Conservation (phyloP, 64 coral and sea anemone genomes). For the Stylophora pistillata region DNA sequence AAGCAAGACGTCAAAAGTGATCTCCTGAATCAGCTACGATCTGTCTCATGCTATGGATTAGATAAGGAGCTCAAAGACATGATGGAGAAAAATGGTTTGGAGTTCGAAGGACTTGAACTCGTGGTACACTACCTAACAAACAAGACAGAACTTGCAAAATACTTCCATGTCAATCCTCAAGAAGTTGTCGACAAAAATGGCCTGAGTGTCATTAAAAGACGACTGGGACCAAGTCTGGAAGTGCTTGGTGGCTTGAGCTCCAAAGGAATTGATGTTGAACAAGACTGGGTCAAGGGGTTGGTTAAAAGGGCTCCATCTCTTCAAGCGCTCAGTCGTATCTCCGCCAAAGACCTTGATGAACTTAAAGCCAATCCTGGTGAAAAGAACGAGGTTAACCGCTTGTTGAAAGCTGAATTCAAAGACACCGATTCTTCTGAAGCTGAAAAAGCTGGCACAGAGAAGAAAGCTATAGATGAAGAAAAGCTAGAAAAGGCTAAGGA, state of each 20-base stretch:
- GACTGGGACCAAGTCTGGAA: slow-evolving; percentile 54
- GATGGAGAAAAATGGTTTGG: slow-evolving; percentile 41
- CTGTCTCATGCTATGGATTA: slow-evolving; percentile 7
- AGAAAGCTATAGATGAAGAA: slow-evolving; percentile 35
- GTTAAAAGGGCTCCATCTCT: slow-evolving; percentile 25
- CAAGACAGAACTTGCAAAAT: slow-evolving; percentile 12
- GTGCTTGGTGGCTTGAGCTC: slow-evolving; percentile 42
- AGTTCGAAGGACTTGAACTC: slow-evolving; percentile 25
- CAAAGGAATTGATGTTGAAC: not conserved
- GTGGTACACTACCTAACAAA: slow-evolving; percentile 53
- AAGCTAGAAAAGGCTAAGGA: slow-evolving; percentile 47
- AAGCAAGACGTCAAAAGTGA: not conserved
- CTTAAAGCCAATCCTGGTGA: slow-evolving; percentile 26
- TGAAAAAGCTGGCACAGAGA: not conserved
- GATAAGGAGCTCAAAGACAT: not conserved
- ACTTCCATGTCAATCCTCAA: not conserved
- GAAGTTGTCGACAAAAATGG: slow-evolving; percentile 13
- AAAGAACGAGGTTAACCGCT: slow-evolving; percentile 1
- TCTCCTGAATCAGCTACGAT: not conserved
- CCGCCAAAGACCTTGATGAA: not conserved
- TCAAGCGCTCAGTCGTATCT: not conserved
- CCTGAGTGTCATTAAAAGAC: slow-evolving; percentile 12
- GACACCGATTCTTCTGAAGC: not conserved
- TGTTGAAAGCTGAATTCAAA: slow-evolving; percentile 11
- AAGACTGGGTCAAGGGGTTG: slow-evolving; percentile 8